phyloP scores from a whole-genome alignment of 2,113 vertebrate genomes.

The Trogon surrucura region DNA sequence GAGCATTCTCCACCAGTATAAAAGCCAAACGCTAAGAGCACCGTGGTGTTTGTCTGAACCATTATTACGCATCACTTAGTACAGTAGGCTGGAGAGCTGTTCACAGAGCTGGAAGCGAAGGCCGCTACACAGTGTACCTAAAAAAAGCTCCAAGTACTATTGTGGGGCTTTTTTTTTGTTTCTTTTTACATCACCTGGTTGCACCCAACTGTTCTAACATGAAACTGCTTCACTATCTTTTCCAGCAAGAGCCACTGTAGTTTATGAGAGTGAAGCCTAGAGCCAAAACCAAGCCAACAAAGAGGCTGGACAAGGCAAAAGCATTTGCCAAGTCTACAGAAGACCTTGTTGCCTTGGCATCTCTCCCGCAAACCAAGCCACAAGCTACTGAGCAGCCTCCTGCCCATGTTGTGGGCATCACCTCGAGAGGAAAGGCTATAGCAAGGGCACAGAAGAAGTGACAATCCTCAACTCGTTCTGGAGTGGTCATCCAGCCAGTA shows the following conservation, averaged over 20 bases:
- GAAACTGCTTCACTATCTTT: not conserved
- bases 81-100: conserved; percentile 9
- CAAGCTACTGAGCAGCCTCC: not conserved
- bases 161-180: not conserved
- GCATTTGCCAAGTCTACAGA: not conserved
- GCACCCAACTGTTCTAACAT: not conserved
- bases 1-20: not conserved
- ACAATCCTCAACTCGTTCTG: not conserved
- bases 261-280: not conserved
- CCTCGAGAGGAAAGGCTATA: not conserved
- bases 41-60: not conserved
- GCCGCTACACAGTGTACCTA: not conserved
- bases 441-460: not conserved
- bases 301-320: not conserved
- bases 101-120: conserved; percentile 11
- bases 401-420: fast-evolving
- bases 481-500: not conserved
- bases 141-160: not conserved
- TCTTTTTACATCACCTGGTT: not conserved
- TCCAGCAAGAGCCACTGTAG: not conserved
- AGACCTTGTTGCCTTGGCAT: not conserved
- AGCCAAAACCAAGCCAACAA: not conserved
- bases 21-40: not conserved
- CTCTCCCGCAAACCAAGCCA: not conserved
- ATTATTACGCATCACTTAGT: not conserved